Base-by-base conservation (phyloP, 2,888 invertebrate species). In the Clistopyga incitator region DNA sequence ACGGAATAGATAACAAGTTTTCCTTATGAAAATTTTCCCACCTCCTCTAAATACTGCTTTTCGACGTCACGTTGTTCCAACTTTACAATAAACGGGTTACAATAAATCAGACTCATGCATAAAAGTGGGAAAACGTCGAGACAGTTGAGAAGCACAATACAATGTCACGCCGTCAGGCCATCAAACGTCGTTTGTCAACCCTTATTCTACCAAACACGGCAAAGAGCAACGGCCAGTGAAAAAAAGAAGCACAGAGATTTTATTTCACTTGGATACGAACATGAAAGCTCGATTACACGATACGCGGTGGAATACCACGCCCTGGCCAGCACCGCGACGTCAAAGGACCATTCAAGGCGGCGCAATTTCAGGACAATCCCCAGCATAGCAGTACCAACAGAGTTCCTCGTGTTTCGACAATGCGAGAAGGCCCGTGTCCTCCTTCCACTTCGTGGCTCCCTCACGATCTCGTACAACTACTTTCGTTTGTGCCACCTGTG, bases 401-500 rank as follows among this genome's bases (percentile, higher is more conserved):
- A 83, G 59, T 72, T 76, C 61, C 64, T 65, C 70, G 81, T 84
- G 81, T 85, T 81, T 85, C 15, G 64, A 87, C 88, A 89, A 88
- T 88, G 84, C 86, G 65, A 45, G 78, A 72, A 75, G 81, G 61
- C 83, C 50, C 71, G 70, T 79, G 81, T 68, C 75, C 72, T 23
- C 76, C 20, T 34, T 34, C 72, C 34, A 20, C 70, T 59, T 29
- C 61, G 61, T 45, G 47, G 67, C 72, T 67, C 72, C 47, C 61
- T 76, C 76, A 47, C 68, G 59, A 76, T 80, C 79, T 78, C 80
- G 74, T 82, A 75, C 75, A 79, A 86, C 81, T 84, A 85, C 87
- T 88, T 87, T 84, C 85, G 84, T 86, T 87, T 82, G 87, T 90
- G 88, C 91, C 92, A 92, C 92, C 92, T 92, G 92, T 91, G 90